phyloP scores from a whole-genome alignment of 2,888 invertebrate species.

The Marasmarcha lunaedactyla region DNA sequence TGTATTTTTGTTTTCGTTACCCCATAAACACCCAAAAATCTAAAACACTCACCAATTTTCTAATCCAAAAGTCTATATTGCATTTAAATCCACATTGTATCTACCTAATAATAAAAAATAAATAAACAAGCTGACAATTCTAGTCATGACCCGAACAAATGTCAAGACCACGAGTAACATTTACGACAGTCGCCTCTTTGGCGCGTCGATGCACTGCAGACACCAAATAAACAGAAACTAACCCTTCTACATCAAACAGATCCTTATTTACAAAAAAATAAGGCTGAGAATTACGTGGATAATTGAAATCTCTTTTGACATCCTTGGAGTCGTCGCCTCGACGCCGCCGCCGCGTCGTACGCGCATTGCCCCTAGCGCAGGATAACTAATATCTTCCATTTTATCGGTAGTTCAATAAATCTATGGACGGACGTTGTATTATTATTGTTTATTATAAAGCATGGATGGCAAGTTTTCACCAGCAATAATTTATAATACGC shows the following conservation, averaged over 20 bases:
- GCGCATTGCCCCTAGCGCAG: no score
- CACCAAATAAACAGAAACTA: background rate
- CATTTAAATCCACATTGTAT: no score
- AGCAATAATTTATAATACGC: background rate
- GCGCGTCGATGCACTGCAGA: conserved; percentile 16
- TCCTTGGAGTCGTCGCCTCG: no score
- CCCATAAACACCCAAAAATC: no score
- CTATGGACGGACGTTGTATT: background rate
- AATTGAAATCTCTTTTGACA: background rate
- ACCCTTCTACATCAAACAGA: background rate
- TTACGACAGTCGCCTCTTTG: conserved; percentile 22
- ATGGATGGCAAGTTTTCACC: background rate
- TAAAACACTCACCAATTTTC: no score
- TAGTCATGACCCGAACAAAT: conserved; percentile 22
- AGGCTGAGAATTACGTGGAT: background rate
- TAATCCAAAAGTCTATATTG: no score
- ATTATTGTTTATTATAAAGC: conserved; percentile 1
- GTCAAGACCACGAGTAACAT: background rate
- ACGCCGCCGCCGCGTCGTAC: no score
- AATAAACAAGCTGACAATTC: conserved; percentile 23
- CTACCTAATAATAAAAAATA: background rate
- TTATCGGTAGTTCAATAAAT: background rate
- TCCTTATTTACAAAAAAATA: background rate
- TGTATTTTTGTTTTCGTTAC: no score
- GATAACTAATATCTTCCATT: no score